A percentile compares a stretch with the other conserved stretches of the same genome.
Evolutionary conservation across 2,113 vertebrate species (phyloP).

Genomic region (Perognathus longimembris): DNA sequence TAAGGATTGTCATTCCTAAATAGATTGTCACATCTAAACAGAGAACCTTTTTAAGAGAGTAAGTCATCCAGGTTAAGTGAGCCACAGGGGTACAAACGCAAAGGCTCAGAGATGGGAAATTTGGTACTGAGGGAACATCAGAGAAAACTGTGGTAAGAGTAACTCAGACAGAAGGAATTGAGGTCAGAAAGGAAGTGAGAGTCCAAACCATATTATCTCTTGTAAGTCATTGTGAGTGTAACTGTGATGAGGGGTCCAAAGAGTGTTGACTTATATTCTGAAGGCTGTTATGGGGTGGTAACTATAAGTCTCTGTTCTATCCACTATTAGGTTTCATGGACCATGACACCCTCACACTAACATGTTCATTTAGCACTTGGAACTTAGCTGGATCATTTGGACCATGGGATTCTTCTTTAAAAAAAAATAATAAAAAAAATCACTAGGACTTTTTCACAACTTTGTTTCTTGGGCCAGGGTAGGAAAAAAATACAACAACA

Average conservation of each 20-base stretch:
- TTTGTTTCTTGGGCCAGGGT: not conserved
- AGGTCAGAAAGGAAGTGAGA: not conserved
- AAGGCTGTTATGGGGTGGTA: not conserved
- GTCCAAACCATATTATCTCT: not conserved
- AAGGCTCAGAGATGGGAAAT: not conserved
- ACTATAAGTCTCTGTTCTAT: not conserved
- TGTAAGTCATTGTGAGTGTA: not conserved
- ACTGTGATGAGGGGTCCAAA: not conserved
- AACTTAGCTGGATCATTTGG: not conserved
- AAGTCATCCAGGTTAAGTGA: not conserved
- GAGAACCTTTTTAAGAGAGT: not conserved
- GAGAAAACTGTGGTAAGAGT: not conserved
- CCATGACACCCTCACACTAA: not conserved
- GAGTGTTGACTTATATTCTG: not conserved
- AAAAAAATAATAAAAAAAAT: not conserved
- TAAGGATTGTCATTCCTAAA: not conserved
- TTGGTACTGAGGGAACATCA: not conserved
- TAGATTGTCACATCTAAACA: not conserved
- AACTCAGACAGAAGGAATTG: not conserved
- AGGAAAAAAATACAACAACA: conserved; percentile 3
- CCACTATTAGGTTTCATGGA: not conserved
- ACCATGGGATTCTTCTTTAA: not conserved
- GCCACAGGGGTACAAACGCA: not conserved
- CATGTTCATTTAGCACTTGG: not conserved
- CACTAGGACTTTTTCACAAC: not conserved